Conservation (phyloP, 1,140 invertebrate genomes). For the Megalopta genalis region DNA sequence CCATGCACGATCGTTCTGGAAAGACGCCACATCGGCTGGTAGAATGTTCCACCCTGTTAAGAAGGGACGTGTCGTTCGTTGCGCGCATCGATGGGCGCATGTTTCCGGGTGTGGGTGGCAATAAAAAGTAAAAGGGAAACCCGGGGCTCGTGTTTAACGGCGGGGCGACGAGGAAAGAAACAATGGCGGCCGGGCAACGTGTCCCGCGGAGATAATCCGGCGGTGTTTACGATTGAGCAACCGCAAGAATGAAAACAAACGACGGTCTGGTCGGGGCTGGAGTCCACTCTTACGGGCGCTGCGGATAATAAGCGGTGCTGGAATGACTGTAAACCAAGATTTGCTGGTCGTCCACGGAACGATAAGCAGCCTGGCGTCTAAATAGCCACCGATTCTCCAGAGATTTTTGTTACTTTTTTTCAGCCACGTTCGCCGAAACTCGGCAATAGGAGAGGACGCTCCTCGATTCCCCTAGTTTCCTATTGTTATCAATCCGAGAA, state of each 20-base stretch:
- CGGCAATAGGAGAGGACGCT: too few relatives aligned
- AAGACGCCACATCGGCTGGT: too few relatives aligned
- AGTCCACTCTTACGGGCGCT: conserved; percentile 9
- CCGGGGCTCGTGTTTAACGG: neutral
- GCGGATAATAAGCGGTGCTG: conserved; percentile 36
- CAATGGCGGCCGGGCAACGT: neutral
- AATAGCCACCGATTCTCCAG: neutral
- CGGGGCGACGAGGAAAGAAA: neutral
- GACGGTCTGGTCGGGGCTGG: neutral
- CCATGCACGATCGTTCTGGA: too few relatives aligned
- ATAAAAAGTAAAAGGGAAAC: neutral
- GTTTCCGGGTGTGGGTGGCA: too few relatives aligned
- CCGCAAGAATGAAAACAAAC: conserved; percentile 41
- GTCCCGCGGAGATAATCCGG: conserved; percentile 36
- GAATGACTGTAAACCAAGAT: conserved; percentile 38
- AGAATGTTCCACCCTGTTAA: too few relatives aligned
- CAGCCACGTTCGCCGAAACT: too few relatives aligned
- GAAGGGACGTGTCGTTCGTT: too few relatives aligned
- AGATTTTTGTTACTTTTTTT: too few relatives aligned
- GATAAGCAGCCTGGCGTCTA: neutral
- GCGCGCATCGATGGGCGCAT: neutral
- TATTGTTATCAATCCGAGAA: too few relatives aligned
- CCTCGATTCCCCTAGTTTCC: too few relatives aligned
- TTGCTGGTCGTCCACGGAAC: conserved; percentile 4
- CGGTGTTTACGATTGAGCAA: conserved; percentile 44